Conservation (phyloP, 2,888 invertebrate species). For the Lissocephala sabroskyi region DNA sequence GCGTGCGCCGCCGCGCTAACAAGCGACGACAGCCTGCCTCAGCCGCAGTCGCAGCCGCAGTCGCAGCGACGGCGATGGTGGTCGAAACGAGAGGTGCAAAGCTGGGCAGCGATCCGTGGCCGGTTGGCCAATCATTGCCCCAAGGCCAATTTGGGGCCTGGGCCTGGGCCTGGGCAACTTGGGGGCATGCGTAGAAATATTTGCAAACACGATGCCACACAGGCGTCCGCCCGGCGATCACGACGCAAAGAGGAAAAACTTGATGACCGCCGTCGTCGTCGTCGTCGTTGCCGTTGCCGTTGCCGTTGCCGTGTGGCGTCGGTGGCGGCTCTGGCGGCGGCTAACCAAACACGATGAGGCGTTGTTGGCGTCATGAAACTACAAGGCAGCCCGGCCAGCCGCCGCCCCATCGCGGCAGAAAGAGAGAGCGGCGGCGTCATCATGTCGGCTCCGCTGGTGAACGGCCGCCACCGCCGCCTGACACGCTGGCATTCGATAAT, state of each 20-base stretch:
- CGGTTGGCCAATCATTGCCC: conserved; percentile 60
- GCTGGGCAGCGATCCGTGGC: not conserved
- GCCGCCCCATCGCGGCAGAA: not conserved
- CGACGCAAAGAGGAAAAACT: conserved; percentile 20
- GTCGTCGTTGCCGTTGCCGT: no score
- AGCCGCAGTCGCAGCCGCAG: no score
- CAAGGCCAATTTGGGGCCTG: conserved; percentile 58
- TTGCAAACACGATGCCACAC: conserved; percentile 42
- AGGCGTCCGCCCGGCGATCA: conserved; percentile 34
- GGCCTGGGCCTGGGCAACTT: not conserved
- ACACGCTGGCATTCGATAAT: conserved; percentile 63
- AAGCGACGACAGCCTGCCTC: conserved; percentile 16
- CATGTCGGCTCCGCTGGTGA: conserved; percentile 46
- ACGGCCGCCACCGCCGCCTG: conserved; percentile 13
- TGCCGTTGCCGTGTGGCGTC: conserved; percentile 45
- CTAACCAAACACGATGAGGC: conserved; percentile 69
- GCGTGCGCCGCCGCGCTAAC: conserved; percentile 7
- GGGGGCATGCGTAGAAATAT: conserved; percentile 44
- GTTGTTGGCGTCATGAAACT: conserved; percentile 69
- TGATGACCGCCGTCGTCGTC: no score
- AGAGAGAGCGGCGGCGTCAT: conserved; percentile 39
- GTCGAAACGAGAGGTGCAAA: conserved; percentile 23
- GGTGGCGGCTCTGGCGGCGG: conserved; percentile 66
- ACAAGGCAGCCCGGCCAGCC: conserved; percentile 48
- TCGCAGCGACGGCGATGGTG: not conserved